Conservation (phyloP, 1,140 invertebrate genomes). For the Cecropterus lyciades region DNA sequence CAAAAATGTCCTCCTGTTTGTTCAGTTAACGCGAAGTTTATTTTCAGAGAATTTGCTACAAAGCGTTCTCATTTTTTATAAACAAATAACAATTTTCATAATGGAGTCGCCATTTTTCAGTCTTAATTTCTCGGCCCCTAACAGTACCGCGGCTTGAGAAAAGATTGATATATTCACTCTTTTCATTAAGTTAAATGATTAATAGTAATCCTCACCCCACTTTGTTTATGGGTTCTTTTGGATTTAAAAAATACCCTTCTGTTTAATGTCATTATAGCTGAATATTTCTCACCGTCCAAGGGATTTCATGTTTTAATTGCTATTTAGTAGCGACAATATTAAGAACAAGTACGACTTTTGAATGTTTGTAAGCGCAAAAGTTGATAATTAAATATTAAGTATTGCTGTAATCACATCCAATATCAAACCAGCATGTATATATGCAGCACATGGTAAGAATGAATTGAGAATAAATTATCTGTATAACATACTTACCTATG, state of each 20-base stretch:
- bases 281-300: neutral
- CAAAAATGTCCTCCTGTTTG: constrained; percentile 28
- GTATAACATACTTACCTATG: too few relatives aligned
- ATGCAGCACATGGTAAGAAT: too few relatives aligned
- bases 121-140: constrained; percentile 64
- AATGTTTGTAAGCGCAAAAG: too few relatives aligned
- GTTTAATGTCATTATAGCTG: constrained; percentile 7
- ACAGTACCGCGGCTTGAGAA: constrained; percentile 52
- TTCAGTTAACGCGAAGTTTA: constrained; percentile 8
- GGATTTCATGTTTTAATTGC: neutral
- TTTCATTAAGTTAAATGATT: constrained; percentile 75
- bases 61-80: constrained; percentile 48
- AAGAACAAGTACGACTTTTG: too few relatives aligned
- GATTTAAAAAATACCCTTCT: constrained; percentile 10
- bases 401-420: too few relatives aligned
- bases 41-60: constrained; percentile 16
- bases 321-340: too few relatives aligned
- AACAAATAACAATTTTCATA: constrained; percentile 75
- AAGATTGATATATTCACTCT: constrained; percentile 75
- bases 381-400: too few relatives aligned
- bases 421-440: too few relatives aligned
- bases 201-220: constrained; percentile 51
- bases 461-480: too few relatives aligned
- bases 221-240: constrained; percentile 19
- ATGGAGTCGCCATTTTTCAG: constrained; percentile 65